Conservation (phyloP, 2,888 invertebrate species). For the Chromoteleia sp. region DNA sequence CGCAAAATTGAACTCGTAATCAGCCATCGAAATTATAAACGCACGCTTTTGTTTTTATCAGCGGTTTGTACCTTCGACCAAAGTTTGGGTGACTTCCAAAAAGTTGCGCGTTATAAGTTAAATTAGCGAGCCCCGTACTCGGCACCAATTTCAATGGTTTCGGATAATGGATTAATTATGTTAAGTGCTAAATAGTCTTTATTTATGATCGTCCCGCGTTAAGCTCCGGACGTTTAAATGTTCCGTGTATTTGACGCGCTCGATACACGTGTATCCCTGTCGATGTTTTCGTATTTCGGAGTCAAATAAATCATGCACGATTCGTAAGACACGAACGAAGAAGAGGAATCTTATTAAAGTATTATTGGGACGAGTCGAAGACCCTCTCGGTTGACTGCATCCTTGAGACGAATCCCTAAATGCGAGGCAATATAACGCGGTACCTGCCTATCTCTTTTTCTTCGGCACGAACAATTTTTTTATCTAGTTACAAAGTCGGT, state of each 20-base stretch:
- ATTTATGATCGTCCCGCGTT: constrained; percentile 43
- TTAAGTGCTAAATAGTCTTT: constrained; percentile 58
- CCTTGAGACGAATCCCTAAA: constrained; percentile 43
- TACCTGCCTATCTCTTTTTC: constrained; percentile 68
- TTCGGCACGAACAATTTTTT: constrained; percentile 61
- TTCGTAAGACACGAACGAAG: constrained; percentile 60
- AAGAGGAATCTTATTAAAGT: constrained; percentile 59
- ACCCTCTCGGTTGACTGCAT: constrained; percentile 28
- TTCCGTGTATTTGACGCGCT: not conserved
- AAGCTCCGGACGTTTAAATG: constrained; percentile 5
- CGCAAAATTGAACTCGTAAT: constrained; percentile 6
- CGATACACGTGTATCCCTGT: not conserved
- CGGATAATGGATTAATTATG: constrained; percentile 62
- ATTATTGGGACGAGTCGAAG: constrained; percentile 51
- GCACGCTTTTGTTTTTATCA: constrained; percentile 42
- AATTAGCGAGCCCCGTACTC: constrained; percentile 53
- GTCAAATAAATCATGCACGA: constrained; percentile 46
- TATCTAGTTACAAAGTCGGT: constrained; percentile 70
- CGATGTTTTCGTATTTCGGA: not conserved
- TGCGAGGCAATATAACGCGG: constrained; percentile 48
- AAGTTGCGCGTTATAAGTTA: constrained; percentile 57
- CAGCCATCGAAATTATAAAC: constrained; percentile 11
- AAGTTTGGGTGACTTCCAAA: constrained; percentile 59
- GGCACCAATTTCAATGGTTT: constrained; percentile 56
- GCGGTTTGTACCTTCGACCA: constrained; percentile 40